Percentiles rank a stretch among this genome's conserved stretches.
Evolutionary conservation across 2,113 vertebrate genomes (phyloP).

Genomic region (Todiramphus saurophagus): DNA sequence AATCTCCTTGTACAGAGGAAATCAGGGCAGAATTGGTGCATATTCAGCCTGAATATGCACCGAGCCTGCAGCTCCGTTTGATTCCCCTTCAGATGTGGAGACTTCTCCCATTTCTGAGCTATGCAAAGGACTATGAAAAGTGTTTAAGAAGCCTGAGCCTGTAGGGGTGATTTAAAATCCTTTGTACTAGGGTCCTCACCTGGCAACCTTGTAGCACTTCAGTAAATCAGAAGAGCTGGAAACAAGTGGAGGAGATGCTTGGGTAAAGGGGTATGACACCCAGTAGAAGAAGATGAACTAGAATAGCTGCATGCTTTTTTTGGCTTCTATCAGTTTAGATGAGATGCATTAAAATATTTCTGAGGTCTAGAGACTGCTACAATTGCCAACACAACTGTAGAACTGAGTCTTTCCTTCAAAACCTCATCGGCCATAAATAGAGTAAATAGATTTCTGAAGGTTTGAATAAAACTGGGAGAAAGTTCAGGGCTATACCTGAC

Average conservation of each 20-base stretch:
- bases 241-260: not conserved
- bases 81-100: not conserved
- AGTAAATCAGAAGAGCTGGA: not conserved
- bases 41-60: not conserved
- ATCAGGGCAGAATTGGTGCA: not conserved
- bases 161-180: not conserved
- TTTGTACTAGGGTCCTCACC: not conserved
- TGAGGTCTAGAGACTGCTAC: not conserved
- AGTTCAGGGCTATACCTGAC: not conserved
- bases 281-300: not conserved
- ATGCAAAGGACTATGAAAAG: not conserved
- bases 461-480: not conserved
- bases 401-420: not conserved
- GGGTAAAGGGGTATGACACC: not conserved
- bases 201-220: not conserved
- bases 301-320: not conserved
- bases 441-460: not conserved
- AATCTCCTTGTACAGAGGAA: not conserved
- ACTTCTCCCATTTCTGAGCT: not conserved
- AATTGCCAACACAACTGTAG: not conserved
- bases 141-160: not conserved
- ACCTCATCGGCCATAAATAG: not conserved
- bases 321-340: not conserved
- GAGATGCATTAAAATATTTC: not conserved
- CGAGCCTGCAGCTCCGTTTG: not conserved